Evolutionary conservation across 2,113 vertebrate species (phyloP), one percentile per base, ranked within the genome.

Genomic region (Marcusenius ussheri): DNA sequence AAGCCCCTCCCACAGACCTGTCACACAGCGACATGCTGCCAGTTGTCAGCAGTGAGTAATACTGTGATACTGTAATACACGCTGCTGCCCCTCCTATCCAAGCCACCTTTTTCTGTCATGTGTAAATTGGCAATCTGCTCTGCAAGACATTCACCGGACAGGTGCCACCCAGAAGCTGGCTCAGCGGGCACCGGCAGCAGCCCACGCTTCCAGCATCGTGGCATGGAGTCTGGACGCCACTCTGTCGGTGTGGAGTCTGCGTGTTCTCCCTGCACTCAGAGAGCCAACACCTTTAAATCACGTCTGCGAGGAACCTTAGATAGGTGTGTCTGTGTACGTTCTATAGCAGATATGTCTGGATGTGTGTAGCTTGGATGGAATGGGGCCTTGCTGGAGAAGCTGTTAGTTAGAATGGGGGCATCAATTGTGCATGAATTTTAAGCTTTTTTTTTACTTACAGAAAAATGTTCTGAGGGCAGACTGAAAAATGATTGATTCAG

Each of bases 81-180:
- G 93, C 91, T 93, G 47, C n/a, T 27, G 10, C 83, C 47, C 83
- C 83, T 86, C 45, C 83, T 27, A 24, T 86, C 83, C 11, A 24
- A 24, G 42, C 47, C 27, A 86, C 47, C 47, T 49, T 49, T 85
- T 86, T 49, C 83, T 49, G 45, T 49, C 45, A 50, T 46, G 45
- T 50, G 45, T 49, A 86, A 86, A 86, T 10, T 21, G 47, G 83
- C 83, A 49, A 49, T 49, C 83, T 86, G 83, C 83, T 86, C 45
- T 17, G 4, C 35, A 35, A 80, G 74, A 35, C 74, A 19, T 80
- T 42, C 74, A 42, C 74, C 74, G 35, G 74, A 35, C 74, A 42
- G 74, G 74, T 80, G 74, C 74, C 74, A 42, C 74, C 74, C 74
- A 80, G 35, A 80, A 80, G 74, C 74, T 80, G 74, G 35, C 74